Percentiles rank a stretch among this genome's conserved stretches.
These are phyloP conservation scores for Lepus americanus DNA, from an alignment of 2,113 vertebrate species.

Conservation along the genomic window DNA sequence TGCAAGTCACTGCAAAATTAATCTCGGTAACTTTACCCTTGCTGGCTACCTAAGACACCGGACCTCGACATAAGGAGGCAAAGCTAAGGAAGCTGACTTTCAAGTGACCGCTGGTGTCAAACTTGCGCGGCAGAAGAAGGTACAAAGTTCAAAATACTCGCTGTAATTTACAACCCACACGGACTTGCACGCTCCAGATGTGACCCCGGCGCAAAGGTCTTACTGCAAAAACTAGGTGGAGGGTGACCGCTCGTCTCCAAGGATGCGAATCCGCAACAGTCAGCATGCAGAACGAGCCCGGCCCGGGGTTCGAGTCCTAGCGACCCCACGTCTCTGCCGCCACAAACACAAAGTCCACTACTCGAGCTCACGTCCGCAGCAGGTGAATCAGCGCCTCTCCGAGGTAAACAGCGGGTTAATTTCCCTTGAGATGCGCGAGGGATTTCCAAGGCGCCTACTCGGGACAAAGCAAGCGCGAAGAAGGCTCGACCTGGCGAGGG, in stretches of 20 bases:
- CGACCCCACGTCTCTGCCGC: background rate
- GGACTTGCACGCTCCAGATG: background rate
- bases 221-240: conserved; percentile 62
- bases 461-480: background rate
- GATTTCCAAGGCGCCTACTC: background rate
- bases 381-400: background rate
- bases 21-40: background rate
- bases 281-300: conserved; percentile 41
- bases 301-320: background rate
- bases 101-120: conserved; percentile 41
- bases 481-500: background rate
- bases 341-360: background rate
- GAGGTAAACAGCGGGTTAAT: background rate
- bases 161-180: background rate
- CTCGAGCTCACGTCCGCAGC: background rate
- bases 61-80: background rate
- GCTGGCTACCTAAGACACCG: background rate
- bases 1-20: conserved; percentile 38
- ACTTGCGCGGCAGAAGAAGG: background rate
- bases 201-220: conserved; percentile 68
- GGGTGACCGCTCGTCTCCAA: conserved; percentile 56
- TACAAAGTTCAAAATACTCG: conserved; percentile 18
- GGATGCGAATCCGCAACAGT: conserved; percentile 44
- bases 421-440: background rate
- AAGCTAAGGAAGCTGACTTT: conserved; percentile 43